Evolutionary conservation across 2,113 vertebrate species (phyloP), one percentile per base, ranked within the genome.

Genomic region (Haemorhous mexicanus): DNA sequence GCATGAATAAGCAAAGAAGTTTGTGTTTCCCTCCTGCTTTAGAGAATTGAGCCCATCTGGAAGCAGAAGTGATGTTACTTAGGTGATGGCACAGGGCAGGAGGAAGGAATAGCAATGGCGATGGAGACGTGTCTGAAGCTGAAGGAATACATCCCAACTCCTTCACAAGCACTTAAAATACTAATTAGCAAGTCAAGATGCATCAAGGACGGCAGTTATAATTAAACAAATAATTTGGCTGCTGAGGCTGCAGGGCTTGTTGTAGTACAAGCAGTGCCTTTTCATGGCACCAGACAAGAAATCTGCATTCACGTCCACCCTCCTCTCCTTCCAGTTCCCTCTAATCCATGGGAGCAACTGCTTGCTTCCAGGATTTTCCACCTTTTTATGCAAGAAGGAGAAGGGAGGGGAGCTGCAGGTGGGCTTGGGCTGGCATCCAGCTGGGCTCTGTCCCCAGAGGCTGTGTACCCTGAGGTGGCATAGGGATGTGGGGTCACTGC

Each of bases 1-100:
- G 74, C 80, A 90, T 94, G 94, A 92, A 95, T 89, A 91, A 94
- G 78, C 93, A 84, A 37, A 73, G 84, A 63, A 37, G 66, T 70
- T 62, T n/a, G 52, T 68, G 41, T 69, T 95, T 89, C 37, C 23
- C 39, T 91, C 67, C 41, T 0, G 1, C 76, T 95, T 80, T 26
- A 43, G 81, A 87, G 78, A 87, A 82, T 79, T 93, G 74, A 91
- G 41, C 62, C 78, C 5, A 35, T 94, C 89, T 87, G 91, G 77
- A 93, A 89, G 70, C 84, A 93, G 81, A 87, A 91, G 53, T 0
- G 7, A 85, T 50, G 66, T 91, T 94, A 66, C 87, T 94, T 69
- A 76, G 73, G 84, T 87, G 95, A 95, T 79, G 49, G 67, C 53
- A 56, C 49, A 39, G 77, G 62, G 73, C 87, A 79, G 87, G 87